Percentiles rank a stretch among this genome's conserved stretches.
Conservation (phyloP, 2,113 vertebrate species). For the Platycercus adscitus region DNA sequence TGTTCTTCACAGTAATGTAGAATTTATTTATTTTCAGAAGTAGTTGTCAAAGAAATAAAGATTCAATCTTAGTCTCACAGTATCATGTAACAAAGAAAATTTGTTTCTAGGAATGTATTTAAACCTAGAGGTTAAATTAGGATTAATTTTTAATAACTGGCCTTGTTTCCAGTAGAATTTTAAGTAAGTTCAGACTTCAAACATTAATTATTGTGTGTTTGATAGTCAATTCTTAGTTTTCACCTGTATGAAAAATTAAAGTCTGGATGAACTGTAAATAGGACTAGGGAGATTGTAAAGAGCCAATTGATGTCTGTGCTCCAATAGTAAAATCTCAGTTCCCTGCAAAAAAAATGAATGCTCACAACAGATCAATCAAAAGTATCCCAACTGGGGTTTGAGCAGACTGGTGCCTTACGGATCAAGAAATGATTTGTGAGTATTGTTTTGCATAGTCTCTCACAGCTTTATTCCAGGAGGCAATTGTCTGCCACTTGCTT, state of each 20-base stretch:
- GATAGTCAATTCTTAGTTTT: neutral
- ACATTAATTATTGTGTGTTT: neutral
- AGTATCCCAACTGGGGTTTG: neutral
- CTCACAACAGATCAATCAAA: neutral
- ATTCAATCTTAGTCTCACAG: neutral
- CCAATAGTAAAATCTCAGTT: neutral
- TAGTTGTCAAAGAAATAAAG: neutral
- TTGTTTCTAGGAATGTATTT: neutral
- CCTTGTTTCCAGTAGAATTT: neutral
- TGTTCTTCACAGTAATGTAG: neutral
- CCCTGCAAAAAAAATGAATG: rapidly evolving
- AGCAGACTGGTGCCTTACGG: rapidly evolving
- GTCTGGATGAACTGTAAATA: neutral
- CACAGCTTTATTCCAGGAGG: neutral
- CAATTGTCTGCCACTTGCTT: neutral
- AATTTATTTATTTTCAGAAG: neutral
- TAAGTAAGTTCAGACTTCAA: neutral
- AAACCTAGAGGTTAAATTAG: neutral
- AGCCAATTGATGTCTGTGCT: neutral
- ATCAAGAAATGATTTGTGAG: too few relatives aligned
- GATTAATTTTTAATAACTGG: neutral
- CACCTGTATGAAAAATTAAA: neutral
- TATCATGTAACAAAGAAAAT: neutral
- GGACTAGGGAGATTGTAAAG: rapidly evolving
- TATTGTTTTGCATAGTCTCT: neutral